Conservation (phyloP, 2,113 vertebrate genomes). For the Sakesphorus luctuosus region DNA sequence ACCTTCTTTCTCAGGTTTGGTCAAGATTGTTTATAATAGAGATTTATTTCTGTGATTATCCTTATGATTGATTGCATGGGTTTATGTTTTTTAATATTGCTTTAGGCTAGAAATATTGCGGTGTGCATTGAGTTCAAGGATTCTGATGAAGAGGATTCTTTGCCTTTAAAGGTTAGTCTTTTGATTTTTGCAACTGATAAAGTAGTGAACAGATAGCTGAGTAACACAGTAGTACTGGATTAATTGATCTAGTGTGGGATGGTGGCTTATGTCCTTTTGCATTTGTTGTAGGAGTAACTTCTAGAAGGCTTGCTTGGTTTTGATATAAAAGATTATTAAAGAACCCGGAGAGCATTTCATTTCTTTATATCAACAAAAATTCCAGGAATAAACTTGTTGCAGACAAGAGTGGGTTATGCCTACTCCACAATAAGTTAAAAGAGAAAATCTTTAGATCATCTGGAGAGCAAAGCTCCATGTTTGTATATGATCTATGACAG, state of each 20-base stretch:
- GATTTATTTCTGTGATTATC: background rate
- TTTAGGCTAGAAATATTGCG: slow-evolving; percentile 95
- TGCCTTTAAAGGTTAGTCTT: slow-evolving; percentile 87
- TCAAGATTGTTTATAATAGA: background rate
- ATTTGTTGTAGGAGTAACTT: background rate
- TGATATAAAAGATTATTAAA: background rate
- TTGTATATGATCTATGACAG: background rate
- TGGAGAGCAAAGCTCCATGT: background rate
- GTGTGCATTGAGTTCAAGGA: slow-evolving; percentile 96
- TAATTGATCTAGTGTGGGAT: background rate
- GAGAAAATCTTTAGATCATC: background rate
- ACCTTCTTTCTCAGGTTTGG: background rate
- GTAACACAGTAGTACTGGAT: background rate
- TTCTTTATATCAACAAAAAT: background rate
- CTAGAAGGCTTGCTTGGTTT: background rate
- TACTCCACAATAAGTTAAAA: background rate
- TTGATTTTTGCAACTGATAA: background rate
- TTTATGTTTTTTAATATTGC: slow-evolving; percentile 13
- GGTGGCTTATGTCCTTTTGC: background rate
- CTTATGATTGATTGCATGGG: background rate
- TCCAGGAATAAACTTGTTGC: background rate
- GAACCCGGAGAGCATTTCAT: background rate
- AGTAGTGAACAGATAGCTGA: background rate
- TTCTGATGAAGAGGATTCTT: slow-evolving; percentile 93
- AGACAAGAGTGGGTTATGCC: background rate